Percentiles rank a stretch among this genome's conserved stretches.
phyloP scores from a whole-genome alignment of 2,888 invertebrate genomes.

The Pogonocherus hispidulus region DNA sequence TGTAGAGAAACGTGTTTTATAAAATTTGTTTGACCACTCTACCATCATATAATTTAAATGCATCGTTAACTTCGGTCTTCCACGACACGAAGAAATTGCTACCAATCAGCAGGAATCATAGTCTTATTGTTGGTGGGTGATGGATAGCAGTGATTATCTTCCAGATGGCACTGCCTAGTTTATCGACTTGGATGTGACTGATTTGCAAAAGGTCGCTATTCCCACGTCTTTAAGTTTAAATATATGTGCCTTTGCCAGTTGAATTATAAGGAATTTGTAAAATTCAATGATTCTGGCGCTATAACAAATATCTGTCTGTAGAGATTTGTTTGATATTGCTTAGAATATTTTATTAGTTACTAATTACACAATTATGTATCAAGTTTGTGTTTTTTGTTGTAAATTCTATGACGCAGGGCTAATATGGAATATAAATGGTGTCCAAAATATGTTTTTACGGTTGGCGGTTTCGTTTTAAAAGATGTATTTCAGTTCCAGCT shows the following conservation, averaged over 20 bases:
- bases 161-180: conserved; percentile 20
- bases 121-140: conserved; percentile 28
- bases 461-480: too few relatives aligned
- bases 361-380: too few relatives aligned
- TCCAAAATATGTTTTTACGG: too few relatives aligned
- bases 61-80: conserved; percentile 7
- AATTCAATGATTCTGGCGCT: conserved; percentile 17
- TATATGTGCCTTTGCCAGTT: conserved; percentile 7
- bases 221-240: conserved; percentile 16
- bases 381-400: too few relatives aligned
- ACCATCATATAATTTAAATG: neutral
- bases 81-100: conserved; percentile 16
- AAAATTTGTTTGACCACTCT: too few relatives aligned
- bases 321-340: conserved; percentile 7
- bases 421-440: too few relatives aligned
- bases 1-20: too few relatives aligned
- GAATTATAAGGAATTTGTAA: conserved; percentile 30
- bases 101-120: conserved; percentile 20
- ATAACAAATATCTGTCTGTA: conserved; percentile 14
- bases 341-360: neutral
- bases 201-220: conserved; percentile 26
- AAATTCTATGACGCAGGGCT: too few relatives aligned
- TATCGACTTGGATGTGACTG: conserved; percentile 22
- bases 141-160: conserved; percentile 18
- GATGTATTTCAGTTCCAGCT: too few relatives aligned